Base-by-base conservation (phyloP, 2,888 invertebrate genomes). In the Morpho deidamia region DNA sequence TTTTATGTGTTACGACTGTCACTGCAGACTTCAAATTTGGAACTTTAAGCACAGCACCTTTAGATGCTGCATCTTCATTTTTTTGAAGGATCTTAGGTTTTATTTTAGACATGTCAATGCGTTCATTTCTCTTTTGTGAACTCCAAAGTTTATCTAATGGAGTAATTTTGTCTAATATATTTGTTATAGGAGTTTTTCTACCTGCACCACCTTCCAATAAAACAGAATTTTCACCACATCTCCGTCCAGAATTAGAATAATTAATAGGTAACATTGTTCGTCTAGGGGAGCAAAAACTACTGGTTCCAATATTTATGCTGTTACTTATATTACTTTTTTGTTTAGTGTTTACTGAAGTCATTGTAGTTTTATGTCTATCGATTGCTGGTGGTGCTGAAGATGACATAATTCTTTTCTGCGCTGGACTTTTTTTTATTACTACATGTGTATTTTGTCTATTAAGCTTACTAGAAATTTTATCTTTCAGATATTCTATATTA, bases 391-490 rank as follows among this genome's bases (percentile, higher is more conserved):
- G 86, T 11, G 84, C 84, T 10, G 87, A 87, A 12, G 72, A 74
- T 12, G 90, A 87, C 72, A 82, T 76, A 12, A 74, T 67, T 68
- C 86, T 69, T 32, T 61, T 63, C 63, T 72, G 46, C 43, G 8
- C 47, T 42, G 68, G 62, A 37, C 71, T 69, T 38, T 61, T 65
- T 68, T 74, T 71, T 53, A 70, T 69, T 53, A 89, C 76, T 40
- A 84, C 79, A 43, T 89, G 89, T 35, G 89, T 89, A 56, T 85
- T 86, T 69, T 89, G 86, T 59, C 89, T 78, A 2, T 88, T 87
- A 37, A 93, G 72, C 68, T 92, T 93, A 58, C 90, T 84, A 56
- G 90, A 91, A 55, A 94, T 90, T 81, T 92, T 92, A 53, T 94
- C 92, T 68, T 91, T 91, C 0, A 93, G 71, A 66, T 90, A 92